Evolutionary conservation across 2,797 vertebrate genomes (phyloP).

Genomic region (Mormyrus proboscirostris): DNA sequence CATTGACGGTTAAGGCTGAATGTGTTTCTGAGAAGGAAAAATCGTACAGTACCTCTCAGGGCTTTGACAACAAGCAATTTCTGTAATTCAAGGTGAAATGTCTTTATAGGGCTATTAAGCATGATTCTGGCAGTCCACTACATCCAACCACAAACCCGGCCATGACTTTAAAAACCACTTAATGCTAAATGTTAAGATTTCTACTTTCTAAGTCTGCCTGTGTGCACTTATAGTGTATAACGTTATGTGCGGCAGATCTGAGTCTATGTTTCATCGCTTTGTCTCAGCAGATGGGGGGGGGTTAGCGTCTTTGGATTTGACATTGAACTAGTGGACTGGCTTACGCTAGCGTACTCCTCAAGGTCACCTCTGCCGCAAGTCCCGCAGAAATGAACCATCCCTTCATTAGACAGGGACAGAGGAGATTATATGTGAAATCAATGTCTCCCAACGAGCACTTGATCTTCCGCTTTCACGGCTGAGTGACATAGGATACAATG

Average conservation of each 20-base stretch:
- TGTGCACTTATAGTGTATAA: background rate
- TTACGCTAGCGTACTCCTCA: background rate
- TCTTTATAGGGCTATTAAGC: background rate
- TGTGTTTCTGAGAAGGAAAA: background rate
- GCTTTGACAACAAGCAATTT: background rate
- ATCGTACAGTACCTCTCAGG: background rate
- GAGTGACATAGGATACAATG: background rate
- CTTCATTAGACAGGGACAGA: background rate
- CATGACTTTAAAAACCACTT: background rate
- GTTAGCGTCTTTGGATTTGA: background rate
- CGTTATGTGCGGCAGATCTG: background rate
- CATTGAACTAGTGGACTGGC: background rate
- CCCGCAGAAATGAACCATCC: background rate
- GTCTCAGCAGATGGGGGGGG: background rate
- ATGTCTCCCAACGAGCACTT: background rate
- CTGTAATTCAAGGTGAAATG: background rate
- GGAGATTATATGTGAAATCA: background rate
- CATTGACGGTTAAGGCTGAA: background rate
- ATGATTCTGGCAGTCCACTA: background rate
- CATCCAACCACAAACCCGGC: background rate
- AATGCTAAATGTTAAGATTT: background rate
- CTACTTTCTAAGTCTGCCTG: background rate
- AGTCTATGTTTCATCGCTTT: background rate
- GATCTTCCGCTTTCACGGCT: background rate
- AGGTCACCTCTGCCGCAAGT: background rate